These are phyloP conservation scores for Pristionchus japonicus DNA, from an alignment of 2,888 invertebrate genomes.

Conservation along the genomic window DNA sequence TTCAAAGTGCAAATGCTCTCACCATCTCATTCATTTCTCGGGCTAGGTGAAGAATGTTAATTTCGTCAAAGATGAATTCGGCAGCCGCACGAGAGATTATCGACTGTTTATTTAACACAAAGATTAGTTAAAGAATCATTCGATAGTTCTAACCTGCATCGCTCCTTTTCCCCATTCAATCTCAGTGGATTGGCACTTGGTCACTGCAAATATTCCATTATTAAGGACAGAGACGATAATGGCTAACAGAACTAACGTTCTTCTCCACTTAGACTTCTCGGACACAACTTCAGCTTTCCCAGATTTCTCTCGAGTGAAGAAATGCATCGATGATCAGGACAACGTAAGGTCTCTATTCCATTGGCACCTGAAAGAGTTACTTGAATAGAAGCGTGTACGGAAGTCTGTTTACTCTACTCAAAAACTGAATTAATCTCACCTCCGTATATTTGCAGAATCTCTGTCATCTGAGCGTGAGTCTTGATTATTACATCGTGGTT, in stretches of 20 bases:
- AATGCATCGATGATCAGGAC: not conserved
- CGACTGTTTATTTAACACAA: not conserved
- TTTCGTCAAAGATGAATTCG: not conserved
- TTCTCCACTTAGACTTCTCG: not conserved
- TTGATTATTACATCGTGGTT: not conserved
- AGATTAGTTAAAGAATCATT: not conserved
- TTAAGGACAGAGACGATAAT: not conserved
- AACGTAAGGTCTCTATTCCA: not conserved
- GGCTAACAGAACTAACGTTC: not conserved
- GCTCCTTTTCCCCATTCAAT: not conserved
- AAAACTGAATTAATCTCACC: not conserved
- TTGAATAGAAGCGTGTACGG: no score
- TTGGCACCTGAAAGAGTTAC: not conserved
- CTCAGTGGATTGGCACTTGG: not conserved
- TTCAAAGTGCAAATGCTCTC: no score
- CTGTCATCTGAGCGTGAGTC: not conserved
- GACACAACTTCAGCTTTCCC: not conserved
- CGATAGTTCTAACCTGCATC: not conserved
- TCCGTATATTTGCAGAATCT: not conserved
- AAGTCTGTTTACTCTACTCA: no score
- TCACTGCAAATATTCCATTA: not conserved
- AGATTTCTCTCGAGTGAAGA: not conserved
- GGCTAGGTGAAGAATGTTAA: not conserved
- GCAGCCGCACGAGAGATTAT: not conserved
- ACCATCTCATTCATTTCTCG: not conserved